Conservation (phyloP, 2,113 vertebrate species). For the Catagonus wagneri region DNA sequence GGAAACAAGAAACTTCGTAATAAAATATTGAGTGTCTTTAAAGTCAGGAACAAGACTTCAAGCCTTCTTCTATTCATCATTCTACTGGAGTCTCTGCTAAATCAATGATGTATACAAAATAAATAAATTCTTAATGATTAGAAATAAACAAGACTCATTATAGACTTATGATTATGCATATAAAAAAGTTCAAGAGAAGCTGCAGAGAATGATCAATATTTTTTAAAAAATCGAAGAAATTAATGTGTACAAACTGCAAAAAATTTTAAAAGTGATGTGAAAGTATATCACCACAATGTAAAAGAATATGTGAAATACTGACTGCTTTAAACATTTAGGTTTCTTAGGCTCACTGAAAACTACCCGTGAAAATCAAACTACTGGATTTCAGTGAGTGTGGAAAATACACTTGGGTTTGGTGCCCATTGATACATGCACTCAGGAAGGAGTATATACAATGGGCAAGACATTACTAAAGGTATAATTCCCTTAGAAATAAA, state of each 20-base stretch:
- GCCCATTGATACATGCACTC: neutral
- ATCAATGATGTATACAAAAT: neutral
- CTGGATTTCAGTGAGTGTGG: neutral
- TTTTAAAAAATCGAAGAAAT: neutral
- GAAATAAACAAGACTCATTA: neutral
- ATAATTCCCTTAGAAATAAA: neutral
- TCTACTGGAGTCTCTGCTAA: neutral
- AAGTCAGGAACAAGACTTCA: neutral
- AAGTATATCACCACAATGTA: neutral
- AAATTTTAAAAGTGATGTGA: conserved; percentile 14
- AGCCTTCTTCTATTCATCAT: neutral
- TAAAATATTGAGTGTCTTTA: conserved; percentile 30
- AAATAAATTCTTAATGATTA: neutral
- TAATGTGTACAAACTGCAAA: neutral
- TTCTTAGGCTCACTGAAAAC: neutral
- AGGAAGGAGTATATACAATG: neutral
- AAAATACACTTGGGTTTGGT: neutral
- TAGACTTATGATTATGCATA: neutral
- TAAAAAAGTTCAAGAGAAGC: neutral
- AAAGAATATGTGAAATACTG: neutral
- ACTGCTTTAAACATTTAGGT: neutral
- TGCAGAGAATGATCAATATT: neutral
- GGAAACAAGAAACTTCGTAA: neutral
- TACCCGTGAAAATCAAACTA: neutral
- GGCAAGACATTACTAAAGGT: neutral